Conservation (phyloP, 2,113 vertebrate species). For the Dunckerocampus dactyliophorus region DNA sequence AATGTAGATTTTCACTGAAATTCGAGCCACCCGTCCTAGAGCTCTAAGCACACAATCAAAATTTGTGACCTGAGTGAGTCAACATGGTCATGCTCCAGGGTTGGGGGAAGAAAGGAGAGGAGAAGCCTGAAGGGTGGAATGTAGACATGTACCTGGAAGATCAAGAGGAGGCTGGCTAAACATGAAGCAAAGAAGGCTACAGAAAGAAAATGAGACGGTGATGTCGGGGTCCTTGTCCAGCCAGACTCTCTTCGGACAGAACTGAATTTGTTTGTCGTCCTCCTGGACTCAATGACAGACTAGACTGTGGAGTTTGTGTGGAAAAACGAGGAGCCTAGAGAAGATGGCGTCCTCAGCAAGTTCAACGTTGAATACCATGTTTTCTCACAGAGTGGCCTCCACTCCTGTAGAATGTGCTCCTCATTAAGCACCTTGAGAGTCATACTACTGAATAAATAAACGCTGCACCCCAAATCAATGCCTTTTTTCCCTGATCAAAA, state of each 20-base stretch:
- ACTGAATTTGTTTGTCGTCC: neutral
- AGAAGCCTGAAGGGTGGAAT: constrained; percentile 5
- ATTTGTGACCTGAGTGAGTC: constrained; percentile 27
- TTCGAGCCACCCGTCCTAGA: constrained; percentile 32
- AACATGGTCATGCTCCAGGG: constrained; percentile 7
- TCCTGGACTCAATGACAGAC: constrained; percentile 2
- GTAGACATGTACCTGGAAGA: constrained; percentile 17
- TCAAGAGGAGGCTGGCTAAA: constrained; percentile 1
- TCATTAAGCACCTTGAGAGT: too few species aligned
- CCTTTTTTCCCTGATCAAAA: too few species aligned
- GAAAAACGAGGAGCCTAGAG: neutral
- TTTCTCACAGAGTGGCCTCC: too few species aligned
- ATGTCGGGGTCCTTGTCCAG: constrained; percentile 1
- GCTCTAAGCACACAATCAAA: constrained; percentile 17
- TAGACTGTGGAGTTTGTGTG: neutral
- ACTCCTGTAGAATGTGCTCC: too few species aligned
- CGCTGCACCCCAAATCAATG: too few species aligned
- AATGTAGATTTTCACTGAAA: constrained; percentile 3
- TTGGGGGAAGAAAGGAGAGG: constrained; percentile 1
- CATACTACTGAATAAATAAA: too few species aligned
- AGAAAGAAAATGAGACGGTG: constrained; percentile 5
- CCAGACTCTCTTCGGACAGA: constrained; percentile 17
- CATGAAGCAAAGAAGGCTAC: constrained; percentile 1
- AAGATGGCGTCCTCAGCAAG: neutral
- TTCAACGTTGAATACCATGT: too few species aligned